These are phyloP conservation scores for Eupithecia insigniata DNA, from an alignment of 2,888 invertebrate genomes.

Conservation along the genomic window DNA sequence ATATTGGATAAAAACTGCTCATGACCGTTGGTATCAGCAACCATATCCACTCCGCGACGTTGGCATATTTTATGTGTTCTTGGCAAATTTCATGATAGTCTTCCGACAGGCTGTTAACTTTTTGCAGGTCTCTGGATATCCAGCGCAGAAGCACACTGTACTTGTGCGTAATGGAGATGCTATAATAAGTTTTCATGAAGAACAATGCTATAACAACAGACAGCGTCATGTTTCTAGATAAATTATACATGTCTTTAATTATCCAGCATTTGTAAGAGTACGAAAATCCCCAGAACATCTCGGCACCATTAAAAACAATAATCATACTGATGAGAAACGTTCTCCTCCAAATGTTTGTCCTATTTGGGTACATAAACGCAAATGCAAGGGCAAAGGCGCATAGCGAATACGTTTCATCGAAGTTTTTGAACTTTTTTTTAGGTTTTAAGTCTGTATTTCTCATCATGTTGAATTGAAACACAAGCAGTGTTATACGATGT, in stretches of 20 bases:
- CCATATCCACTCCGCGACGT: neutral
- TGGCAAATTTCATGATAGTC: neutral
- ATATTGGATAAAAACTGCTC: neutral
- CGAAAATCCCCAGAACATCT: constrained; percentile 1
- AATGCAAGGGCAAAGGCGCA: neutral
- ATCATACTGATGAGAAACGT: neutral
- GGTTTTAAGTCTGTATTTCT: neutral
- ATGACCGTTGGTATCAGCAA: neutral
- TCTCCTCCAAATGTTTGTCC: neutral
- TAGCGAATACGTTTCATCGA: neutral
- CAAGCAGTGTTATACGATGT: neutral
- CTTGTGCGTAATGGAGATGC: neutral
- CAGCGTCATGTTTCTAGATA: constrained; percentile 4
- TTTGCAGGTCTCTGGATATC: constrained; percentile 5
- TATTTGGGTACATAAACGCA: constrained; percentile 7
- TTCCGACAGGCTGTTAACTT: neutral
- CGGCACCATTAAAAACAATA: neutral
- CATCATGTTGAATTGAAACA: neutral
- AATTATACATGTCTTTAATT: neutral
- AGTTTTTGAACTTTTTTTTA: neutral
- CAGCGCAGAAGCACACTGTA: neutral
- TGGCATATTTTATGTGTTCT: neutral
- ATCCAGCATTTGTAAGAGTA: neutral
- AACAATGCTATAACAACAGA: neutral
- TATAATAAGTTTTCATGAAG: constrained; percentile 13